Conservation (phyloP, 1,140 invertebrate species). For the Colletes latitarsis region DNA sequence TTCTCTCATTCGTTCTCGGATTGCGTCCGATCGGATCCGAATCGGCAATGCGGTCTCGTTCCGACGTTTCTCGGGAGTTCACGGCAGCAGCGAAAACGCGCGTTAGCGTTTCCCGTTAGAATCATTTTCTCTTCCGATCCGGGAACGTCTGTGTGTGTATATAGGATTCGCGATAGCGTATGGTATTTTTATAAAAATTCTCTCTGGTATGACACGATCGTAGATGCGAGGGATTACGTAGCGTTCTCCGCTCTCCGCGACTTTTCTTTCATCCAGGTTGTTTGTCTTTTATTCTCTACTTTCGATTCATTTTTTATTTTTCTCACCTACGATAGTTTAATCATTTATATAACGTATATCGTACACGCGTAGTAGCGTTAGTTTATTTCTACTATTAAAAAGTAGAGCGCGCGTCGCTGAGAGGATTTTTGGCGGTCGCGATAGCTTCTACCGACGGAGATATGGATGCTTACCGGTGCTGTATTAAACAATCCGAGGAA, state of each 20-base stretch:
- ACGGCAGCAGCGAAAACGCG: no score
- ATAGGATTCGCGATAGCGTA: conserved; percentile 54
- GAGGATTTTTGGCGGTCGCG: neutral
- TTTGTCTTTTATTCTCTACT: neutral
- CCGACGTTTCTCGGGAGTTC: neutral
- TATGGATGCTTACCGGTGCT: conserved; percentile 53
- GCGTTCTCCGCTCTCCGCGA: conserved; percentile 12
- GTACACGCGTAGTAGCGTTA: conserved; percentile 26
- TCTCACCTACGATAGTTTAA: neutral
- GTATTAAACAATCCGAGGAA: conserved; percentile 49
- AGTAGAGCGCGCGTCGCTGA: neutral
- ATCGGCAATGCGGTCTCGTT: neutral
- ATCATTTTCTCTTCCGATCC: conserved; percentile 36
- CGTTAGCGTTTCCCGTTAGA: neutral
- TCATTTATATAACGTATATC: conserved; percentile 10
- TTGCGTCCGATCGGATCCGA: neutral
- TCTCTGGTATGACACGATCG: conserved; percentile 23
- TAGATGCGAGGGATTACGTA: conserved; percentile 21
- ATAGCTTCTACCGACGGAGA: conserved; percentile 26
- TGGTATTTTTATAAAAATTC: conserved; percentile 63
- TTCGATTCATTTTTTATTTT: neutral
- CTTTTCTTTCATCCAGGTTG: neutral
- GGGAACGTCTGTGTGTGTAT: conserved; percentile 48
- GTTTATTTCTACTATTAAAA: conserved; percentile 23
- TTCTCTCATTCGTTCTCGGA: neutral